These are phyloP conservation scores for Brachypodius melanocephalos DNA, from an alignment of 2,113 vertebrate genomes.

Conservation along the genomic window DNA sequence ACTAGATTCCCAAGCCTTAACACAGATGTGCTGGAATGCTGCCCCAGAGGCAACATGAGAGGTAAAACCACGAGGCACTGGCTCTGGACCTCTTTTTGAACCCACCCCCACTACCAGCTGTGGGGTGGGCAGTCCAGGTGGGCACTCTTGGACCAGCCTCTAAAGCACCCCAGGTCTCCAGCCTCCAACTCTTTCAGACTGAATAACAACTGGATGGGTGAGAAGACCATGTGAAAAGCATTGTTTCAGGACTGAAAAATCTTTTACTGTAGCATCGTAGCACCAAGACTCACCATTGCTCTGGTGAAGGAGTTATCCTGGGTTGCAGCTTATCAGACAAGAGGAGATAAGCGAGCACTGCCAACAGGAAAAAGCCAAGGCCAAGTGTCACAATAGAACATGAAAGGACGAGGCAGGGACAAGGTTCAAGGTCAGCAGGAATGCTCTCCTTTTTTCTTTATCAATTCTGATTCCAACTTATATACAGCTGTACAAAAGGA, in stretches of 20 bases:
- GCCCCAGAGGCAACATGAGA: not conserved
- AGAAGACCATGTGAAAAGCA: not conserved
- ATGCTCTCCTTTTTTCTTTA: too few relatives aligned
- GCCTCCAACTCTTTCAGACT: not conserved
- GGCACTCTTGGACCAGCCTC: not conserved
- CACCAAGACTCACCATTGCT: not conserved
- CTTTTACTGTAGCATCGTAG: not conserved
- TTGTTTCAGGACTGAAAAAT: not conserved
- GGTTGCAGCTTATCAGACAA: not conserved
- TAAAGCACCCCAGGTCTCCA: not conserved
- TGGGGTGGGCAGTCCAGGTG: accelerated
- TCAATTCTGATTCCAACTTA: too few relatives aligned
- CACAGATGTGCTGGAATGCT: not conserved
- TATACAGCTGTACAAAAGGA: too few relatives aligned
- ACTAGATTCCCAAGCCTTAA: not conserved
- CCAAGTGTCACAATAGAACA: too few relatives aligned
- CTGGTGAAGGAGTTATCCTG: not conserved
- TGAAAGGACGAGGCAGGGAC: too few relatives aligned
- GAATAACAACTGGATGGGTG: not conserved
- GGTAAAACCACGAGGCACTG: accelerated
- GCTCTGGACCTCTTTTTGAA: not conserved
- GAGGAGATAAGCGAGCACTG: not conserved
- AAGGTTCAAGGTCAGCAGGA: too few relatives aligned
- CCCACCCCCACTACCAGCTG: not conserved
- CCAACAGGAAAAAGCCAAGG: not conserved